phyloP scores from a whole-genome alignment of 1,140 invertebrate genomes.

The Pseudomyrmex sp. region DNA sequence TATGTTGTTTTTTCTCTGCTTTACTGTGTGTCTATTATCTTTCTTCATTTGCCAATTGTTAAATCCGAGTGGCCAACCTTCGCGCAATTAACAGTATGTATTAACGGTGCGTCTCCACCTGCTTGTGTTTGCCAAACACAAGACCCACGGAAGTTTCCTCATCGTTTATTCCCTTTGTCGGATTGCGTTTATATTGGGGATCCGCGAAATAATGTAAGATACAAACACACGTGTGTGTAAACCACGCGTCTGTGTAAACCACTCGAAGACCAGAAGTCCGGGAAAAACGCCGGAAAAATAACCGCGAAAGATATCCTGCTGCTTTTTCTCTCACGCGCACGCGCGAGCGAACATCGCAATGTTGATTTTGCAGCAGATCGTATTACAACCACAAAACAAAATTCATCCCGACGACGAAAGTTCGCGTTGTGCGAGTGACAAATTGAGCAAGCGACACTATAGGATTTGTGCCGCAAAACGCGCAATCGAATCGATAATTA shows the following conservation, averaged over 20 bases:
- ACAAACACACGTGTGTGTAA: not conserved
- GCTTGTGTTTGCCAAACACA: slow-evolving; percentile 26
- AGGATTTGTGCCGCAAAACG: not conserved
- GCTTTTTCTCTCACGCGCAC: too few relatives aligned
- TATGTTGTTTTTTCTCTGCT: not conserved
- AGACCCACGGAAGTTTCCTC: slow-evolving; percentile 9
- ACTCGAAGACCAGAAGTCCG: not conserved
- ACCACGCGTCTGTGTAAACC: not conserved
- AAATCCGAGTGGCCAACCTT: not conserved
- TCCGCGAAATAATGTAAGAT: slow-evolving; percentile 27
- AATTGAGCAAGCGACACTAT: not conserved
- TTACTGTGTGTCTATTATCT: not conserved
- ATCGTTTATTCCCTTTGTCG: not conserved
- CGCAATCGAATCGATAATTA: slow-evolving; percentile 16
- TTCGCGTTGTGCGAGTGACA: slow-evolving; percentile 9
- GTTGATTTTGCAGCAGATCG: slow-evolving; percentile 2
- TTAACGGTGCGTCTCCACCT: not conserved
- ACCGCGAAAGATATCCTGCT: not conserved
- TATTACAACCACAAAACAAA: not conserved
- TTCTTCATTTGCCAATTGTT: not conserved
- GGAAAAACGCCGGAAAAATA: slow-evolving; percentile 6
- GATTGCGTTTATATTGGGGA: slow-evolving; percentile 14
- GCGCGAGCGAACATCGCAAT: not conserved
- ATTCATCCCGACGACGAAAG: not conserved
- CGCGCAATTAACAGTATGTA: slow-evolving; percentile 14